phyloP scores from a whole-genome alignment of 1,140 invertebrate genomes.

The Atta texana region DNA sequence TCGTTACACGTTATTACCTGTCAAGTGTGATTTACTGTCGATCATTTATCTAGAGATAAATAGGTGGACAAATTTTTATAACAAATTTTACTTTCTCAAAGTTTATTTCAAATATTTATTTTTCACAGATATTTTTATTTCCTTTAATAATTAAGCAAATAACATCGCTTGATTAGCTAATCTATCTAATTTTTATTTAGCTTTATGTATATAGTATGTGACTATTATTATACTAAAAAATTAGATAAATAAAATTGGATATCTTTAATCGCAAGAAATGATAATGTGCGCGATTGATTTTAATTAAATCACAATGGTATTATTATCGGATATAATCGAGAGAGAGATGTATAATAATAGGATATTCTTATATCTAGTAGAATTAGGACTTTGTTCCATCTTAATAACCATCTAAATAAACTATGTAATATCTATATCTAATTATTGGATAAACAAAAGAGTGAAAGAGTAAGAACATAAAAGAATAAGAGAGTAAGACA shows the following conservation, averaged over 20 bases:
- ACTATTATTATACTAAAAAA: background rate
- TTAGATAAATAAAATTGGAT: background rate
- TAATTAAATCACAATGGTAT: background rate
- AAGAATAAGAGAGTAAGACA: no score
- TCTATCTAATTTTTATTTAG: no score
- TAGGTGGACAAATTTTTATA: constrained; percentile 28
- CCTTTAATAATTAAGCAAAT: background rate
- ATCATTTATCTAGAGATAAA: constrained; percentile 14
- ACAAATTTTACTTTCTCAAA: background rate
- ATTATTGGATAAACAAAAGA: no score
- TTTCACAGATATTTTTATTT: background rate
- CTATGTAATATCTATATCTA: no score
- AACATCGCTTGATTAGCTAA: no score
- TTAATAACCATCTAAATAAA: no score
- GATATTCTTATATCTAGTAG: background rate
- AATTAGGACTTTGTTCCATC: background rate
- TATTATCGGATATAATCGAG: background rate
- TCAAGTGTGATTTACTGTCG: constrained; percentile 3
- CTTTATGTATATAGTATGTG: background rate
- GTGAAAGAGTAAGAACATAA: no score
- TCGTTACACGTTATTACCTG: constrained; percentile 15
- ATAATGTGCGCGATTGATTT: background rate
- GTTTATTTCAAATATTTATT: background rate
- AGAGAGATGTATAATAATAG: background rate
- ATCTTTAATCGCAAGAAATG: background rate